Conservation (phyloP, 2,113 vertebrate genomes). For the Alligator mississippiensis region DNA sequence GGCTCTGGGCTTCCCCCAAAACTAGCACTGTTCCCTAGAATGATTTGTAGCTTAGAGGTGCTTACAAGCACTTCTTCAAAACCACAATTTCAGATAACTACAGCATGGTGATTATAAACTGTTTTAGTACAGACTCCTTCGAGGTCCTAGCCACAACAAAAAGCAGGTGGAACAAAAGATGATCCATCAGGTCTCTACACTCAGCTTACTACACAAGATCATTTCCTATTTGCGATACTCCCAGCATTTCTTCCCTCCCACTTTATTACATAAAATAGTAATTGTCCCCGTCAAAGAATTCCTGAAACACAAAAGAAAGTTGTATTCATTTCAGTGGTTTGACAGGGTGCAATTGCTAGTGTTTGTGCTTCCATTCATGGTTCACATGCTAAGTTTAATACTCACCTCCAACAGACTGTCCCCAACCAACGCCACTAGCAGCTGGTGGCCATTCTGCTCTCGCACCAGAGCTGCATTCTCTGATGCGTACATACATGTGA, state of each 20-base stretch:
- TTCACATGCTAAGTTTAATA: fast-evolving
- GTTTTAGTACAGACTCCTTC: not conserved
- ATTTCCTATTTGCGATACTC: not conserved
- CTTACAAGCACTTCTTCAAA: constrained; percentile 11
- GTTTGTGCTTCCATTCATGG: not conserved
- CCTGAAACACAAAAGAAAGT: not conserved
- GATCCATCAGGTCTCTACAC: not conserved
- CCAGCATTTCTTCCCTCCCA: not conserved
- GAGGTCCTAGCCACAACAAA: not conserved
- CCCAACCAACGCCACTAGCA: constrained; percentile 93
- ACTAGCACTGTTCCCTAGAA: not conserved
- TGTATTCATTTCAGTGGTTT: fast-evolving
- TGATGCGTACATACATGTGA: constrained; percentile 98
- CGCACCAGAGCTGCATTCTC: constrained; percentile 95
- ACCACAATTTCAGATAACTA: not conserved
- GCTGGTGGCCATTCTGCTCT: constrained; percentile 88
- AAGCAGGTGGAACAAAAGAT: constrained; percentile 8
- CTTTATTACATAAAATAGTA: not conserved
- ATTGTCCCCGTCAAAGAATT: not conserved
- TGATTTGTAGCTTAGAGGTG: not conserved
- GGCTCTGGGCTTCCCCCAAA: not conserved
- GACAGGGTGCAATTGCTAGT: not conserved
- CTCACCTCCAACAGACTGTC: constrained; percentile 97
- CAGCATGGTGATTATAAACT: constrained; percentile 24
- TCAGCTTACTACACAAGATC: not conserved